Evolutionary conservation across 2,888 invertebrate genomes (phyloP).

Genomic region (Brachyptera risi): DNA sequence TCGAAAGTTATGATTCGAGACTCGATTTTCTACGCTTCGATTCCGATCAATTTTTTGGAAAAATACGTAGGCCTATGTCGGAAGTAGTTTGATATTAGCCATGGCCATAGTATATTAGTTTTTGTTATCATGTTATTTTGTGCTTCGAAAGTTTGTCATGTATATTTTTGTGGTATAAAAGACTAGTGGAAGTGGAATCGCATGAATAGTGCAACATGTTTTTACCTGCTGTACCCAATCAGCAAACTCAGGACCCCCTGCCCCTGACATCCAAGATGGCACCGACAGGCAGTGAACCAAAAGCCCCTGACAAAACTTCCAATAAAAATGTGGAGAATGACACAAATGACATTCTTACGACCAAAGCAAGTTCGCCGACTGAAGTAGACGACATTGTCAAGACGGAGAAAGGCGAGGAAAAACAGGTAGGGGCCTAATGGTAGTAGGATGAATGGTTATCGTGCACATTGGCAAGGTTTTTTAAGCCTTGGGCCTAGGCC

Average conservation of each 20-base stretch:
- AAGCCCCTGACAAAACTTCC: slow-evolving; percentile 65
- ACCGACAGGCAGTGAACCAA: slow-evolving; percentile 72
- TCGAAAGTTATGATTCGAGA: no score
- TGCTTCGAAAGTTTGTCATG: background rate
- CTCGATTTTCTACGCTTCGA: background rate
- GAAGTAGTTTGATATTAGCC: background rate
- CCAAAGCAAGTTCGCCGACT: slow-evolving; percentile 25
- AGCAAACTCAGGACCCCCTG: slow-evolving; percentile 32
- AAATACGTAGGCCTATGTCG: background rate
- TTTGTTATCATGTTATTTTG: slow-evolving; percentile 5
- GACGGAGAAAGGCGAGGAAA: slow-evolving; percentile 30
- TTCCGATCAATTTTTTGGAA: background rate
- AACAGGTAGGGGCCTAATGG: slow-evolving; percentile 34
- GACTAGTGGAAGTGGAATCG: background rate
- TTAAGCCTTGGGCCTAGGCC: no score
- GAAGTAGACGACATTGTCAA: slow-evolving; percentile 28
- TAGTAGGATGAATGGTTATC: no score
- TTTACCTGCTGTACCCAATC: slow-evolving; percentile 37
- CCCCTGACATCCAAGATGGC: slow-evolving; percentile 57
- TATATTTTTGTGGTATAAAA: background rate
- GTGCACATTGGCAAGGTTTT: no score
- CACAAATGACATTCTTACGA: slow-evolving; percentile 26
- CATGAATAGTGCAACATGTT: slow-evolving; percentile 30
- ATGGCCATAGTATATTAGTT: background rate
- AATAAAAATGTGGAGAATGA: slow-evolving; percentile 34